Evolutionary conservation across 2,888 invertebrate species (phyloP), one percentile per base, ranked within the genome.

Genomic region (Xanthia icteritia): DNA sequence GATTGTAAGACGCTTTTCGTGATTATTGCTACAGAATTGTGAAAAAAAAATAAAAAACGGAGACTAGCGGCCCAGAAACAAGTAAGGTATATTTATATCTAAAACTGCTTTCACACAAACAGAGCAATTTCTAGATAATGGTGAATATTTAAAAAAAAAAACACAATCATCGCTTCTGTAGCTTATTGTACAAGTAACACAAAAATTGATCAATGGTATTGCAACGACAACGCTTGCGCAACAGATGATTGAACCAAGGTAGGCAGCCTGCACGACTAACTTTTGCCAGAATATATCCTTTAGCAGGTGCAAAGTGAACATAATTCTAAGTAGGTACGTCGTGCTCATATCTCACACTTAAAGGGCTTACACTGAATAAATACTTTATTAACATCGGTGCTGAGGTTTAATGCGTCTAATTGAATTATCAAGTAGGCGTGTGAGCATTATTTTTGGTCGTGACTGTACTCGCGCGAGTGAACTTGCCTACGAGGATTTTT

Each of bases 281-380:
- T 63, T 70, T 75, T 70, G 74, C 74, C 79, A 54, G 69, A 76
- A 70, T 73, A 85, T 71, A 63, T 76, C 73, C 66, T 73, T 31
- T 42, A 81, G 9, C 86, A 88, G 86, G 88, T 87, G 86, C 79
- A 77, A 83, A 73, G 45, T 75, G 64, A 65, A 83, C 77, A 87
- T 82, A 68, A 76, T 72, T 80, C 39, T 83, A n/a, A n/a, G 64
- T 67, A n/a, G n/a, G n/a, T 77, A 58, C 27, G 20, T 73, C 73
- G 63, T 66, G 61, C 54, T 56, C 77, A 85, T 87, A 87, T 81
- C 64, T 85, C 58, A 77, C 58, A 61, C 42, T 77, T 79, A 87
- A 87, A 56, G 65, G 77, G n/a, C 54, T 73, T 70, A 73, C 54
- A 77, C 73, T 60, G 67, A 72, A 83, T 83, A 83, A 81, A 85